These are phyloP conservation scores for Lasiurus borealis DNA, from an alignment of 2,113 vertebrate species.

Conservation along the genomic window DNA sequence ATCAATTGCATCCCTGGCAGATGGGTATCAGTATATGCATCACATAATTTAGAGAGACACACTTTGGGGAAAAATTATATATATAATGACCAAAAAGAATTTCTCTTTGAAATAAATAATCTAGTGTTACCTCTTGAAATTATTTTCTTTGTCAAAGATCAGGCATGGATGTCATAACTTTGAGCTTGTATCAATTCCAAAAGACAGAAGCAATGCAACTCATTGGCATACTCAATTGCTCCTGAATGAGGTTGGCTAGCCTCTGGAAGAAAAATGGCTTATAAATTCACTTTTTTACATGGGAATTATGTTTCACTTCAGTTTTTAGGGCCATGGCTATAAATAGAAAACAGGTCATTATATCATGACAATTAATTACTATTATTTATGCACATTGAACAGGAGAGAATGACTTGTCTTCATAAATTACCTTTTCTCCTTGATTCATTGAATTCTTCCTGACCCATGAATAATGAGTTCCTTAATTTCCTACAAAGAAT, in stretches of 20 bases:
- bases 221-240: neutral
- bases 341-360: constrained; percentile 50
- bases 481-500: constrained; percentile 39
- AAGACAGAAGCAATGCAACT: neutral
- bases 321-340: constrained; percentile 56
- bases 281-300: constrained; percentile 70
- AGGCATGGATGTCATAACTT: neutral
- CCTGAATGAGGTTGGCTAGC: neutral
- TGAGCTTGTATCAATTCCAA: constrained; percentile 9
- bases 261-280: constrained; percentile 33
- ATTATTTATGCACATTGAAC: constrained; percentile 56
- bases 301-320: constrained; percentile 57
- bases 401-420: neutral
- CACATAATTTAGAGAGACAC: neutral
- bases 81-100: neutral
- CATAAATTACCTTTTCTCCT: constrained; percentile 70
- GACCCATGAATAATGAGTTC: neutral
- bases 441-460: neutral
- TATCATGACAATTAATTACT: constrained; percentile 38
- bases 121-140: neutral
- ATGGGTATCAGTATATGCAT: neutral
- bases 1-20: neutral
- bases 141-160: constrained; percentile 21
- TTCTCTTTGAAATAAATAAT: neutral
- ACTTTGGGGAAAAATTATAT: neutral